Percentiles rank a stretch among this genome's conserved stretches.
phyloP scores from a whole-genome alignment of 2,888 invertebrate genomes.

The Tiliacea citrago region DNA sequence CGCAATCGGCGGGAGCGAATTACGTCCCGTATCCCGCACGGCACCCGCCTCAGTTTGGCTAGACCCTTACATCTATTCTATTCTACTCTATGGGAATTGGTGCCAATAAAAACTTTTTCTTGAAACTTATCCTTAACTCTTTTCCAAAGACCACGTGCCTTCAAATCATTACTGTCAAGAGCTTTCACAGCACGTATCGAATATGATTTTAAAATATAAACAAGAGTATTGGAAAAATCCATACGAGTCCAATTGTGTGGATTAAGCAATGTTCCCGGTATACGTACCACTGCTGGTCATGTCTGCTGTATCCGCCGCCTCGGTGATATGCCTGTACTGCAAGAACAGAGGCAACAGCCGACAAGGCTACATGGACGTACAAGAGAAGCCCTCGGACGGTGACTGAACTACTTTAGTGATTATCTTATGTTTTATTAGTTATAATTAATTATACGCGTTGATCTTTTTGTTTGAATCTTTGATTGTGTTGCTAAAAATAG shows the following conservation, averaged over 20 bases:
- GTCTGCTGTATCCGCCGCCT: constrained; percentile 83
- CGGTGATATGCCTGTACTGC: constrained; percentile 83
- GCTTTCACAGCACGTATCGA: constrained; percentile 37
- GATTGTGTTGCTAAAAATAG: constrained; percentile 22
- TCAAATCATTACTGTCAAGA: constrained; percentile 39
- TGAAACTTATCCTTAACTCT: background rate
- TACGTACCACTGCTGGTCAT: constrained; percentile 82
- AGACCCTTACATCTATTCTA: no score
- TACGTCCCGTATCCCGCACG: background rate
- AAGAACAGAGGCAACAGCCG: constrained; percentile 75
- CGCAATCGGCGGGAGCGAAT: background rate
- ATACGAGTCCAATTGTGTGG: constrained; percentile 22
- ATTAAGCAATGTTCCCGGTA: constrained; percentile 73
- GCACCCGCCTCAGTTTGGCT: background rate
- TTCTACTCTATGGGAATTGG: background rate
- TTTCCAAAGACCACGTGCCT: background rate
- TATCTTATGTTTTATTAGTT: constrained; percentile 53
- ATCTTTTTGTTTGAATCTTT: constrained; percentile 35
- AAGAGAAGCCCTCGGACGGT: constrained; percentile 78
- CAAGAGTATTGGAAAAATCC: constrained; percentile 27
- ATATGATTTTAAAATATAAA: constrained; percentile 51
- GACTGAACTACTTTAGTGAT: constrained; percentile 62
- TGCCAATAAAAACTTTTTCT: constrained; percentile 28
- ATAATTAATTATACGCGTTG: constrained; percentile 55
- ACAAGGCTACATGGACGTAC: constrained; percentile 85